Conservation (phyloP, 2,888 invertebrate genomes). For the Drosophila demipolita region DNA sequence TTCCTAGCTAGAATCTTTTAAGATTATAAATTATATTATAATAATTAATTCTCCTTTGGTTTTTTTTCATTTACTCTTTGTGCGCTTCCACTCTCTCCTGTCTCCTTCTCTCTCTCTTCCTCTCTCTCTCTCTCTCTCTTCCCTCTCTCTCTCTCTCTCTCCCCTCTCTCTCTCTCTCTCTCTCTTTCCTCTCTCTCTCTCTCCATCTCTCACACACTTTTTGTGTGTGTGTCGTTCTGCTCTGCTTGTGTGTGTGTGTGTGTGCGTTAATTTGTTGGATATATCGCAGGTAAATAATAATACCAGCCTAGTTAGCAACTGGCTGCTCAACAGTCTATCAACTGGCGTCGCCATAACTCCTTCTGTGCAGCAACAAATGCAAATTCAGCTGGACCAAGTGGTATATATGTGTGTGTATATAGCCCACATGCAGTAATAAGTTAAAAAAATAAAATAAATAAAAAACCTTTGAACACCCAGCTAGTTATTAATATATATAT, state of each 20-base stretch:
- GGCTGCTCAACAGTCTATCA: constrained; percentile 58
- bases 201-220: background rate
- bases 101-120: background rate
- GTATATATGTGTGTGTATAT: constrained; percentile 1
- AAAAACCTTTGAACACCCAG: too few species aligned
- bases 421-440: too few species aligned
- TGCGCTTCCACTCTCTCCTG: background rate
- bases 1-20: background rate
- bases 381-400: constrained; percentile 56
- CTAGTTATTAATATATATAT: too few species aligned
- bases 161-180: background rate
- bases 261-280: constrained; percentile 2
- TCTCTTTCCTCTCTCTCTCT: background rate
- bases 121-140: too few species aligned
- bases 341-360: constrained; percentile 61
- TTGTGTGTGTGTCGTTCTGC: too few species aligned
- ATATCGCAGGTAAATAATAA: constrained; percentile 74
- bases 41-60: background rate
- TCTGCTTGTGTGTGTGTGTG: background rate
- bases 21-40: background rate
- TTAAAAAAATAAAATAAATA: too few species aligned
- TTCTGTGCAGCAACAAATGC: constrained; percentile 34
- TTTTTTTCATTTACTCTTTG: background rate
- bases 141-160: too few species aligned
- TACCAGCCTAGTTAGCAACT: constrained; percentile 41